Conservation (phyloP, 2,113 vertebrate species). For the Ursus arctos region DNA sequence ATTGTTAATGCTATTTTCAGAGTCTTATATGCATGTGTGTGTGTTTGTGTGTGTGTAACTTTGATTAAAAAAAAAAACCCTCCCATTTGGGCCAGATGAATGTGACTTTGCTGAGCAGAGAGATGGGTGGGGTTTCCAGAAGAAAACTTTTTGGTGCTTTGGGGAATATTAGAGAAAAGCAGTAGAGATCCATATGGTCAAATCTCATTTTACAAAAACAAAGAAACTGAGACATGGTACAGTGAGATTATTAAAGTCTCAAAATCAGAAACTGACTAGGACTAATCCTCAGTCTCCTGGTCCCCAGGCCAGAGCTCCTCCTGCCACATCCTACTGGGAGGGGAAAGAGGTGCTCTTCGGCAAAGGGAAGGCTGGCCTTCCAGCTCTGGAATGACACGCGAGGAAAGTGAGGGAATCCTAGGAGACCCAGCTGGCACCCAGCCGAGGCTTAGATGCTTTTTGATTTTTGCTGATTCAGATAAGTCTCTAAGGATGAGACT, state of each 20-base stretch:
- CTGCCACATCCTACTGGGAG: background rate
- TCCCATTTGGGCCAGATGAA: background rate
- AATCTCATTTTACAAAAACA: background rate
- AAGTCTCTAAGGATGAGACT: background rate
- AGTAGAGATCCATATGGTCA: background rate
- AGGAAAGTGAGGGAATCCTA: background rate
- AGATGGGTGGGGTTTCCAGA: background rate
- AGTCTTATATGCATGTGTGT: background rate
- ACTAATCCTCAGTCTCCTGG: background rate
- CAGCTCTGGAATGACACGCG: background rate
- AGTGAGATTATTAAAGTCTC: background rate
- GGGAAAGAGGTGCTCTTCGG: background rate
- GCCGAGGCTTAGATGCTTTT: background rate
- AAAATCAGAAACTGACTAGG: background rate
- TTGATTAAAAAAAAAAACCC: background rate
- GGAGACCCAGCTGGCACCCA: too few relatives aligned
- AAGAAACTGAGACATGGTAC: background rate
- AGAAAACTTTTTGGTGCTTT: background rate
- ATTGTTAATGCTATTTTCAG: background rate
- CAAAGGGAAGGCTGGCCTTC: background rate
- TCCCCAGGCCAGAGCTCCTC: background rate
- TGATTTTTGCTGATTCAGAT: background rate
- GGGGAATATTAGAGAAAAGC: background rate
- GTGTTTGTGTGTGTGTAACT: background rate
- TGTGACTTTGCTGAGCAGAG: background rate